Conservation (phyloP, 2,113 vertebrate species). For the Toxostoma redivivum region DNA sequence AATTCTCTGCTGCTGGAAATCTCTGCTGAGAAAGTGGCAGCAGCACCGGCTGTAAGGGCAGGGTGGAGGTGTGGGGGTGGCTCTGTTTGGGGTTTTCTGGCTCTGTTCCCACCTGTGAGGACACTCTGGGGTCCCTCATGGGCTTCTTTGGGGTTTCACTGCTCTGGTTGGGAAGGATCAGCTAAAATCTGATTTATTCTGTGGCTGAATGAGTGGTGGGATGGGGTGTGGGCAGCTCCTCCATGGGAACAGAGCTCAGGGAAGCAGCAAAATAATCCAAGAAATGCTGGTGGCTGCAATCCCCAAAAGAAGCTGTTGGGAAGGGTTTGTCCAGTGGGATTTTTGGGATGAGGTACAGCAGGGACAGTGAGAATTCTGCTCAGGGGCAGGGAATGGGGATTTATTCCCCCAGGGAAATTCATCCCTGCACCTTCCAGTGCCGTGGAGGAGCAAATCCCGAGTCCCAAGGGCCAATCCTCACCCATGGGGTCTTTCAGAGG, state of each 20-base stretch:
- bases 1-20: neutral
- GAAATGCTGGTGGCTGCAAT: neutral
- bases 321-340: neutral
- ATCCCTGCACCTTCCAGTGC: too few species aligned
- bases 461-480: neutral
- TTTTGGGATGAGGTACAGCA: neutral
- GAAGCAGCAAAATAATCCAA: neutral
- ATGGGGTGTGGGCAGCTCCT: neutral
- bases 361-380: neutral
- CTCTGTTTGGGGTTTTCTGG: neutral
- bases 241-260: neutral
- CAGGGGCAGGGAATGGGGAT: neutral
- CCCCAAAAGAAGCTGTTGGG: accelerated
- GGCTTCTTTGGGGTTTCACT: accelerated
- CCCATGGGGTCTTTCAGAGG: accelerated
- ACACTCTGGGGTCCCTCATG: accelerated
- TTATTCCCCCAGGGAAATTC: accelerated
- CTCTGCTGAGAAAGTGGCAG: neutral
- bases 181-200: neutral
- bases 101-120: neutral
- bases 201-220: neutral
- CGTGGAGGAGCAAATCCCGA: accelerated
- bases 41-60: neutral
- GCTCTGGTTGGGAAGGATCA: neutral
- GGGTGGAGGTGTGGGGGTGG: neutral